A percentile compares a stretch with the other conserved stretches of the same genome.
These are phyloP conservation scores for Holothuria scabra DNA, from an alignment of 53 echinoderm and acorn worm species.

Conservation along the genomic window DNA sequence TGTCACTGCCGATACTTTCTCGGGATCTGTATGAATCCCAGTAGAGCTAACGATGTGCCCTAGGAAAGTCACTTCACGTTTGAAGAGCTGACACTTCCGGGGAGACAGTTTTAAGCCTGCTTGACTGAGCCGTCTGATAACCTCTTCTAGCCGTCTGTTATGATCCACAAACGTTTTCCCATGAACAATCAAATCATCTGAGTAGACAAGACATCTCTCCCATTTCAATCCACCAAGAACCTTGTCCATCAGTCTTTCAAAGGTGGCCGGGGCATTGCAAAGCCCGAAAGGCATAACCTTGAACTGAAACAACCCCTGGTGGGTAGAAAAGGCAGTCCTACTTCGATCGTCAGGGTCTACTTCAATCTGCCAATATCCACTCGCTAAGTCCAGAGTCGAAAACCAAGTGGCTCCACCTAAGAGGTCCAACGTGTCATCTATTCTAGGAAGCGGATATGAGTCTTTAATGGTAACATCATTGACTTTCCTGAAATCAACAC, in stretches of 20 bases:
- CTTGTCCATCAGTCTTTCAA: slow-evolving; percentile 63
- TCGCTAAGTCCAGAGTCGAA: slow-evolving; percentile 42
- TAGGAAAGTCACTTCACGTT: slow-evolving; percentile 59
- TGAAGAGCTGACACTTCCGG: slow-evolving; percentile 62
- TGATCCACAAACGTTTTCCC: slow-evolving; percentile 47
- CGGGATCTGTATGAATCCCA: slow-evolving; percentile 29
- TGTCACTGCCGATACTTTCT: too few species aligned
- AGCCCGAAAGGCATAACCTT: slow-evolving; percentile 55
- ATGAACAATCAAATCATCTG: slow-evolving; percentile 65
- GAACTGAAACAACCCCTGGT: slow-evolving; percentile 56
- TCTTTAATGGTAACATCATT: slow-evolving; percentile 43
- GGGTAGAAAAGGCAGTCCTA: slow-evolving; percentile 63
- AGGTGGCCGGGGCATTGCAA: slow-evolving; percentile 40
- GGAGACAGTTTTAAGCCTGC: slow-evolving; percentile 69
- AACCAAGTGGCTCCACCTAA: slow-evolving; percentile 38
- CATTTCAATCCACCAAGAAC: slow-evolving; percentile 55
- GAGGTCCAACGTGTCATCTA: too few species aligned
- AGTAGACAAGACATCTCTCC: slow-evolving; percentile 58
- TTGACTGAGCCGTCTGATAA: slow-evolving; percentile 36
- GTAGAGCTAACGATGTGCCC: slow-evolving; percentile 59
- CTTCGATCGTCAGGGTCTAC: slow-evolving; percentile 48
- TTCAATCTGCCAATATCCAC: slow-evolving; percentile 54
- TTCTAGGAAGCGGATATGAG: slow-evolving; percentile 49
- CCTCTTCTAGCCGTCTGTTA: slow-evolving; percentile 24
- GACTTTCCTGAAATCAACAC: slow-evolving; percentile 36